Conservation (phyloP, 1,140 invertebrate genomes). For the Dryas iulia region DNA sequence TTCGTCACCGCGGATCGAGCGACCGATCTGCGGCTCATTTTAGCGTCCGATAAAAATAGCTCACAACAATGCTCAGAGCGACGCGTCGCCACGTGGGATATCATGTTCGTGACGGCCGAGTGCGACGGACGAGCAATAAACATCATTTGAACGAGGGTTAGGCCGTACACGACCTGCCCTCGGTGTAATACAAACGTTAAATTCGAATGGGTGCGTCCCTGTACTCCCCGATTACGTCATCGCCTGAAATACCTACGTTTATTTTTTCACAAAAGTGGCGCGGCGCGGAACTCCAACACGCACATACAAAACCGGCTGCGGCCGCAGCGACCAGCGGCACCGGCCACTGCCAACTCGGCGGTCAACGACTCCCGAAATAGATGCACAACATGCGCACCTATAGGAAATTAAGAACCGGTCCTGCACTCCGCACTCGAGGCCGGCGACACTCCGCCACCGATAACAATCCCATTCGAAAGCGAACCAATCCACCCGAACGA, state of each 20-base stretch:
- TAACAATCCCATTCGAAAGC: constrained; percentile 75
- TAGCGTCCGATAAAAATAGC: constrained; percentile 42
- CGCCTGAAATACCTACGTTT: constrained; percentile 58
- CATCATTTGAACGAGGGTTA: constrained; percentile 37
- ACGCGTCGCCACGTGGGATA: constrained; percentile 37
- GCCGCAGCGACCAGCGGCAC: constrained; percentile 34
- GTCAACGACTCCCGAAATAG: constrained; percentile 78
- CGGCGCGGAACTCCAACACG: constrained; percentile 34
- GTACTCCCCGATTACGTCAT: constrained; percentile 53
- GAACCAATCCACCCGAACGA: constrained; percentile 59
- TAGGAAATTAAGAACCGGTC: constrained; percentile 72
- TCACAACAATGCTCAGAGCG: constrained; percentile 37
- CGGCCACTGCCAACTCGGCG: constrained; percentile 58
- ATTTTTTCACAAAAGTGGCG: constrained; percentile 34
- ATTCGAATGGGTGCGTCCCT: constrained; percentile 14
- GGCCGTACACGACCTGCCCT: constrained; percentile 29
- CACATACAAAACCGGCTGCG: constrained; percentile 53
- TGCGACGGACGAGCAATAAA: constrained; percentile 44
- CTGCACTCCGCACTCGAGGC: constrained; percentile 16
- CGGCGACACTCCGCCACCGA: constrained; percentile 57
- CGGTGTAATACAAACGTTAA: constrained; percentile 1
- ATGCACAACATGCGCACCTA: constrained; percentile 68
- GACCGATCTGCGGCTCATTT: constrained; percentile 28
- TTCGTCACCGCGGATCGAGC: constrained; percentile 20
- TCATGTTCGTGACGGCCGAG: constrained; percentile 45